Evolutionary conservation across 1,140 invertebrate genomes (phyloP), one percentile per base, ranked within the genome.

Genomic region (Conopomorpha cramerella): DNA sequence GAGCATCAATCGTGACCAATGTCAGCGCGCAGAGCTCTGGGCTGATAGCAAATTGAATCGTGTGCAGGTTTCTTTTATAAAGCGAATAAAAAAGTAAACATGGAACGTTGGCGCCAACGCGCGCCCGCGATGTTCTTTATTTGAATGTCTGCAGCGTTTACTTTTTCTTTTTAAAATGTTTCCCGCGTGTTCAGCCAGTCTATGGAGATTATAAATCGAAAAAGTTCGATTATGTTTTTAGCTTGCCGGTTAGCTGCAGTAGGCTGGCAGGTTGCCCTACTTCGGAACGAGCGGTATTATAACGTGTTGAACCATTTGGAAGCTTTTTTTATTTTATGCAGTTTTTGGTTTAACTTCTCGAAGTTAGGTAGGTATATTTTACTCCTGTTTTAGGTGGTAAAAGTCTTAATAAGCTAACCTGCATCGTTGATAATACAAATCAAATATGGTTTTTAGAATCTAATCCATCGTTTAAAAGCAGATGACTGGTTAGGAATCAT

Each of bases 61-160:
- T 63, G 30, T 32, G 30, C 16, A 6, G 51, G 51, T 46, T 37
- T 49, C 43, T 49, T 46, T 36, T 48, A n/a, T n/a, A n/a, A n/a
- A n/a, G n/a, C n/a, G n/a, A n/a, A n/a, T n/a, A 56, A 55, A 57
- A 36, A 60, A 55, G 53, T 47, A 56, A 54, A 45, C 38, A 41
- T 36, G 51, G 60, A 61, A 55, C 57, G 55, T 63, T 66, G 68
- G 68, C 68, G 68, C 68, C 68, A 68, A 63, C 60, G 55, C 44
- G 45, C 39, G 43, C 38, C 40, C 38, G 42, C 27, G 46, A 41
- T 52, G 47, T 52, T 55, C 50, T 53, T 53, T 51, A 51, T 51
- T 48, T 49, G 46, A 52, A 52, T 46, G 46, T 52, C 49, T 49
- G 46, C 38, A 7, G 30, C 12, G 15, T 32, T 32, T 36, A 23